A percentile compares a stretch with the other conserved stretches of the same genome.
phyloP scores from a whole-genome alignment of 2,888 invertebrate genomes.

The Diloba caeruleocephala region DNA sequence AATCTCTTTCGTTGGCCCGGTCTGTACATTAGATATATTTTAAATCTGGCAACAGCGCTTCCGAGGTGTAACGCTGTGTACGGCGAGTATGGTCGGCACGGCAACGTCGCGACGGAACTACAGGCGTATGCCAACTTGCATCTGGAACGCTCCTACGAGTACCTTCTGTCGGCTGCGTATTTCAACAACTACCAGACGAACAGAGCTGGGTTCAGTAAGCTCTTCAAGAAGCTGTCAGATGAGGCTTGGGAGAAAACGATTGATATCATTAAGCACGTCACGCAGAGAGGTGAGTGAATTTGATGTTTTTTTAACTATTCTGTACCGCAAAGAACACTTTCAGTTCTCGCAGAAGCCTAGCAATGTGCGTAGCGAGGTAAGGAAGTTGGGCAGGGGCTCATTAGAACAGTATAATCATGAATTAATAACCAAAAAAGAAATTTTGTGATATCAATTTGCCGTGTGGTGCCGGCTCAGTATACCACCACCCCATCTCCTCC shows the following conservation, averaged over 20 bases:
- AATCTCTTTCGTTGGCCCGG: too few species aligned
- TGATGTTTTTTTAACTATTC: background rate
- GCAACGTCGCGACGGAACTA: constrained; percentile 76
- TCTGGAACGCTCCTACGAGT: constrained; percentile 93
- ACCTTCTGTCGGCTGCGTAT: constrained; percentile 92
- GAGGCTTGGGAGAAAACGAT: constrained; percentile 92
- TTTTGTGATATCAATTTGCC: too few species aligned
- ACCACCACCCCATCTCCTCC: too few species aligned
- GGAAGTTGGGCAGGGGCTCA: too few species aligned
- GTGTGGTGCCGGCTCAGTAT: too few species aligned
- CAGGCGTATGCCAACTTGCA: constrained; percentile 90
- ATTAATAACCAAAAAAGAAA: too few species aligned
- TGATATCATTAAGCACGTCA: constrained; percentile 93
- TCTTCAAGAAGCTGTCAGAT: constrained; percentile 93
- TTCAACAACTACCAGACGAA: constrained; percentile 94
- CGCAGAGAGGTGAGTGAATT: constrained; percentile 90
- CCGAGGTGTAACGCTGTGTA: constrained; percentile 91
- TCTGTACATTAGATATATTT: too few species aligned
- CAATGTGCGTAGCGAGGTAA: too few species aligned
- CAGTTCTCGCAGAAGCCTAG: too few species aligned
- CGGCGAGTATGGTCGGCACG: constrained; percentile 88
- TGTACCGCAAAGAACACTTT: too few species aligned
- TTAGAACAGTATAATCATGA: too few species aligned
- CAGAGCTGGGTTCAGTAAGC: constrained; percentile 92
- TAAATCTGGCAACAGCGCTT: constrained; percentile 65